Percentiles rank a stretch among this genome's conserved stretches.
phyloP scores from a whole-genome alignment of 2,797 vertebrate genomes.

The Sebastes matsubarae region DNA sequence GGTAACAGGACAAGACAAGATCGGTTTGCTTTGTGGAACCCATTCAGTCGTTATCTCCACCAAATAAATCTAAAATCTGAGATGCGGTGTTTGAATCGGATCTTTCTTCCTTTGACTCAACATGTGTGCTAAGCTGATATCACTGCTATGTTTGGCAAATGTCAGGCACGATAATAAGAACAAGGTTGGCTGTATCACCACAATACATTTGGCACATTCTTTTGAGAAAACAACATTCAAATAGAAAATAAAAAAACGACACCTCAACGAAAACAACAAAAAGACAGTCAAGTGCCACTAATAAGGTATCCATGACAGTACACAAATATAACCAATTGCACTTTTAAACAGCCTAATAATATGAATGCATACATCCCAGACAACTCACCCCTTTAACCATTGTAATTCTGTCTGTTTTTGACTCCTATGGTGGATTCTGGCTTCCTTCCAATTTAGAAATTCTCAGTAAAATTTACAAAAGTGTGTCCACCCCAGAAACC shows the following conservation, averaged over 20 bases:
- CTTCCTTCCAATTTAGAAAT: conserved; percentile 72
- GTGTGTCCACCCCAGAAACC: conserved; percentile 61
- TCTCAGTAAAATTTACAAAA: conserved; percentile 73
- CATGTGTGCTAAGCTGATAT: conserved; percentile 67
- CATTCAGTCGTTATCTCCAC: conserved; percentile 50
- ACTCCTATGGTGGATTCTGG: conserved; percentile 65
- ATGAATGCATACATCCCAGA: conserved; percentile 79
- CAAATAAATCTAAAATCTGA: conserved; percentile 59
- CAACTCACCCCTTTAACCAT: conserved; percentile 57
- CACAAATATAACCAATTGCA: conserved; percentile 85
- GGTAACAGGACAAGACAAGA: conserved; percentile 59
- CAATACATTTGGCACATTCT: conserved; percentile 86
- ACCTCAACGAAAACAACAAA: conserved; percentile 70
- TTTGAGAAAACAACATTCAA: conserved; percentile 80
- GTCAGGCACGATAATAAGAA: conserved; percentile 79
- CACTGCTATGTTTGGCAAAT: conserved; percentile 73
- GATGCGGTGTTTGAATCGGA: conserved; percentile 45
- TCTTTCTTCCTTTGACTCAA: conserved; percentile 49
- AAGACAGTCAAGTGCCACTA: conserved; percentile 82
- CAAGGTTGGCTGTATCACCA: conserved; percentile 77
- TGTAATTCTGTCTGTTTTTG: conserved; percentile 64
- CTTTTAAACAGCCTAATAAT: conserved; percentile 82
- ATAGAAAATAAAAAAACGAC: conserved; percentile 66
- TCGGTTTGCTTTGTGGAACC: conserved; percentile 61
- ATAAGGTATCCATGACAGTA: conserved; percentile 79